Conservation (phyloP, 2,113 vertebrate genomes). For the Lates calcarifer region DNA sequence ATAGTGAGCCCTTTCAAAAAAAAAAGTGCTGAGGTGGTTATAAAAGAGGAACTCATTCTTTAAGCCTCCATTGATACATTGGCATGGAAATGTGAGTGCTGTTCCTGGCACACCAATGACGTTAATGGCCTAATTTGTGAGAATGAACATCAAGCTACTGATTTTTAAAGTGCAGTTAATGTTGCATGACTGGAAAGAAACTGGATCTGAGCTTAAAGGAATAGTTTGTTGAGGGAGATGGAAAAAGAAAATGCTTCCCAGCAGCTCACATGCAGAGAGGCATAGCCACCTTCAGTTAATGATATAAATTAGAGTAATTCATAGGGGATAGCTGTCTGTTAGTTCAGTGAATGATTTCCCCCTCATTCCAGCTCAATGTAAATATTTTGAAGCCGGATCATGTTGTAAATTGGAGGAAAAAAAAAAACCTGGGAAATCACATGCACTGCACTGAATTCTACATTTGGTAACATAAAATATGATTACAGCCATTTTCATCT, state of each 20-base stretch:
- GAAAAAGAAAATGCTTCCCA: constrained; percentile 83
- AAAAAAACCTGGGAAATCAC: constrained; percentile 48
- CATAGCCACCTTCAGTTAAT: constrained; percentile 76
- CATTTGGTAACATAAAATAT: not conserved
- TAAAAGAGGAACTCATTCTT: constrained; percentile 63
- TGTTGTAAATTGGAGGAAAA: constrained; percentile 40
- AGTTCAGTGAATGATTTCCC: constrained; percentile 64
- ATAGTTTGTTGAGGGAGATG: constrained; percentile 77
- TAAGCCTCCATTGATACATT: constrained; percentile 72
- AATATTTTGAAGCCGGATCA: constrained; percentile 70
- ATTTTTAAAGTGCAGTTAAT: constrained; percentile 83
- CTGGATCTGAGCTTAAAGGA: constrained; percentile 79
- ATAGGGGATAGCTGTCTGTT: constrained; percentile 70
- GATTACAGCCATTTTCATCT: constrained; percentile 46
- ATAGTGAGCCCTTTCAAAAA: constrained; percentile 27
- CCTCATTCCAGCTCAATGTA: constrained; percentile 57
- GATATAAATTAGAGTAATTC: constrained; percentile 76
- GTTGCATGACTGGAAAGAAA: constrained; percentile 83
- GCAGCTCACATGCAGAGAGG: constrained; percentile 76
- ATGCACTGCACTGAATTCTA: constrained; percentile 2
- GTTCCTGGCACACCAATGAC: constrained; percentile 77
- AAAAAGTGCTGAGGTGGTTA: constrained; percentile 43
- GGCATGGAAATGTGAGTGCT: constrained; percentile 70
- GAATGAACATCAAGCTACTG: constrained; percentile 81
- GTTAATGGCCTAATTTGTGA: constrained; percentile 80